Evolutionary conservation across 2,797 vertebrate species (phyloP), one percentile per base, ranked within the genome.

Genomic region (Premnoplex brunnescens): DNA sequence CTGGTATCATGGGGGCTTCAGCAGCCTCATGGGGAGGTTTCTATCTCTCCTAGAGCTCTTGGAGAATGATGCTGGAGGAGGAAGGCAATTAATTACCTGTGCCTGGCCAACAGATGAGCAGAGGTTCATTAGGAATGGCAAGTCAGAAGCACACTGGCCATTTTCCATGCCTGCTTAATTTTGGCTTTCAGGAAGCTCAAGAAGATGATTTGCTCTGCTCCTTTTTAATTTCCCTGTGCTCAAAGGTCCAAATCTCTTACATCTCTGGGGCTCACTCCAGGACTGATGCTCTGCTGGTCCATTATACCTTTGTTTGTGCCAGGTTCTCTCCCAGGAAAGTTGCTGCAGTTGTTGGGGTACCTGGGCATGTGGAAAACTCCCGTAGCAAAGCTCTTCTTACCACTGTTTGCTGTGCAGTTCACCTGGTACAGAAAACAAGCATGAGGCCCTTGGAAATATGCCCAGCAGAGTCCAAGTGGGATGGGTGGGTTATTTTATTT

Each of bases 131-230:
- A 10, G 20, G 52, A 66, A 44, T 32, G 39, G 48, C 48, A 51
- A 32, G 8, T 13, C 27, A 89, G 80, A 92, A 88, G 9, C 43
- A 48, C 0, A 0, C 26, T 77, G 52, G 16, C 15, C 7, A 4
- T 64, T 71, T 85, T 74, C 88, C 23, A 1, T 58, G 60, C 87
- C 78, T 96, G 82, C 68, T 89, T 24, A 44, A 14, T 74, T 94
- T 54, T 93, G 76, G 78, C 91, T 96, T 96, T 60, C 95, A 93
- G 89, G 85, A 71, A 58, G 56, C 56, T 80, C 59, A 52, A 64
- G 92, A 69, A 49, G 93, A 77, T 64, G 12, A 26, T 64, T 91
- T 62, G 10, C 56, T 55, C 83, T 8, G 1, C 58, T 89, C n/a
- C 24, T 64, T 68, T 80, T 81, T 55, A 3, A 48, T 52, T 86